A percentile compares a stretch with the other conserved stretches of the same genome.
Evolutionary conservation across 2,113 vertebrate species (phyloP).

Genomic region (Zosterops japonicus): DNA sequence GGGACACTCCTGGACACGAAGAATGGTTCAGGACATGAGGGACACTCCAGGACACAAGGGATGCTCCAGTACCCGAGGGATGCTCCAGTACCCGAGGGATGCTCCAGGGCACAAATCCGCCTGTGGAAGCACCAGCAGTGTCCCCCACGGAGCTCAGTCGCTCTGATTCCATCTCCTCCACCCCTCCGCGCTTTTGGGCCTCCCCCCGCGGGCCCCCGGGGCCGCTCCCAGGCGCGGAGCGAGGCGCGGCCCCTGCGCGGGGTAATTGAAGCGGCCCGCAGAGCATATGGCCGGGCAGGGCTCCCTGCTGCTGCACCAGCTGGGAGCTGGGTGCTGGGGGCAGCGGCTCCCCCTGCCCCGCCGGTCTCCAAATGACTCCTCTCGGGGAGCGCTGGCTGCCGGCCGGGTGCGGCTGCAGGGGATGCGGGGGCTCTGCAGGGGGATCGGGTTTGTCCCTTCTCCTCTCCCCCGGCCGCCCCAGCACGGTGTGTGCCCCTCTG

Average conservation of each 20-base stretch:
- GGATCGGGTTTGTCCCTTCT: neutral
- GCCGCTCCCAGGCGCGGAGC: constrained; percentile 31
- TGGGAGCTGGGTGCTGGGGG: constrained; percentile 86
- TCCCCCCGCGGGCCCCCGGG: neutral
- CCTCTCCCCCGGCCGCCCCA: neutral
- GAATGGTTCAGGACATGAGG: neutral
- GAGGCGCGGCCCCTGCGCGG: constrained; percentile 71
- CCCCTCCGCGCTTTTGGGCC: neutral
- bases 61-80: neutral
- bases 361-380: constrained; percentile 77
- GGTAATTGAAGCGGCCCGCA: constrained; percentile 87
- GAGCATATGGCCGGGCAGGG: constrained; percentile 89
- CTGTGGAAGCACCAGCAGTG: fast-evolving
- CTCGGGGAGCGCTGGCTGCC: constrained; percentile 22
- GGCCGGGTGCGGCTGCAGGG: neutral
- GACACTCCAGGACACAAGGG: neutral
- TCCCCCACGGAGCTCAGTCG: fast-evolving
- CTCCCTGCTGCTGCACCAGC: constrained; percentile 91
- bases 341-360: constrained; percentile 62
- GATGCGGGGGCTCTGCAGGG: neutral
- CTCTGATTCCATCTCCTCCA: neutral
- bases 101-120: neutral
- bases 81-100: neutral
- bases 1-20: neutral
- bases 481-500: fast-evolving